phyloP scores from a whole-genome alignment of 2,888 invertebrate genomes.

The Odontothrips loti region DNA sequence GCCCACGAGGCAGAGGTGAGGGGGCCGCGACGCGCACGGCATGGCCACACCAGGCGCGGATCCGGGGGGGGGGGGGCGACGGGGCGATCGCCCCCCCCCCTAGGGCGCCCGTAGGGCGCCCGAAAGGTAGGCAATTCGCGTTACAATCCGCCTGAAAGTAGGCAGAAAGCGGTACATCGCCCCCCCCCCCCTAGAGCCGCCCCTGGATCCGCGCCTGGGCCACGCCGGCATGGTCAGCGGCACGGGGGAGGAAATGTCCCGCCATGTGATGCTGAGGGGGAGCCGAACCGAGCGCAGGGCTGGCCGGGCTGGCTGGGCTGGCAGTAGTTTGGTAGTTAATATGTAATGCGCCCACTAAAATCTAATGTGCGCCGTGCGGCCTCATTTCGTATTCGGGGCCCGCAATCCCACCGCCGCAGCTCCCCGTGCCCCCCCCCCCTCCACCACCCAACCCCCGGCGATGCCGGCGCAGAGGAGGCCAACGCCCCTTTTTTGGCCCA shows the following conservation, averaged over 20 bases:
- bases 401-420: not conserved
- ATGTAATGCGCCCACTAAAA: conserved; percentile 25
- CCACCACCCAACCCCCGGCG: not conserved
- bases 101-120: too few species aligned
- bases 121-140: too few species aligned
- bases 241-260: too few species aligned
- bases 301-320: not conserved
- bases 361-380: not conserved
- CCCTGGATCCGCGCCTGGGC: too few species aligned
- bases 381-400: conserved; percentile 6
- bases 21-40: not conserved
- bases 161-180: too few species aligned
- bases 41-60: too few species aligned
- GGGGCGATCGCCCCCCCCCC: too few species aligned
- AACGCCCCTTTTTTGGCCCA: not conserved
- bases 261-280: not conserved
- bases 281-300: not conserved
- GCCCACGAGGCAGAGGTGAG: not conserved
- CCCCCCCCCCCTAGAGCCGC: too few species aligned
- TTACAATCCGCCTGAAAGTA: too few species aligned
- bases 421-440: not conserved
- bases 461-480: not conserved
- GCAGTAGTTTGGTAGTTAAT: conserved; percentile 7
- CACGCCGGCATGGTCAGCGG: too few species aligned
- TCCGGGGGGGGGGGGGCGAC: too few species aligned